phyloP scores from a whole-genome alignment of 1,140 invertebrate species.

The Rhopalosiphum maidis region DNA sequence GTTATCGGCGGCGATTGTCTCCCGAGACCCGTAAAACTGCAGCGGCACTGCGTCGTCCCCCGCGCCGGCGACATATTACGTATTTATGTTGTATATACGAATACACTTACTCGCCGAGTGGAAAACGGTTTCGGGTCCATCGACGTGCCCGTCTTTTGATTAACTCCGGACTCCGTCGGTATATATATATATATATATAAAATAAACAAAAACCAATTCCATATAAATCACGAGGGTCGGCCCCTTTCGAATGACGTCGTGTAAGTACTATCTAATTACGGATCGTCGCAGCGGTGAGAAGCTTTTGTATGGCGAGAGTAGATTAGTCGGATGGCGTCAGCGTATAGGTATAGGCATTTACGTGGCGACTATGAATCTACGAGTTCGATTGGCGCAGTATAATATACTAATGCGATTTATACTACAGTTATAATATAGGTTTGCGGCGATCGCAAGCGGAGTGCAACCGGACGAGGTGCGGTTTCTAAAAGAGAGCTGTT shows the following conservation, averaged over 20 bases:
- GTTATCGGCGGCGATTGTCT: constrained; percentile 12
- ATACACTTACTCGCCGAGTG: background rate
- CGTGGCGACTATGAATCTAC: background rate
- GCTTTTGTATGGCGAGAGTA: background rate
- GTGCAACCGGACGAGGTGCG: no score
- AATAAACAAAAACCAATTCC: constrained; percentile 40
- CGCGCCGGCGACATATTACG: constrained; percentile 2
- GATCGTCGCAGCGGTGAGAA: background rate
- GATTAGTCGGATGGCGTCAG: background rate
- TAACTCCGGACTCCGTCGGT: background rate
- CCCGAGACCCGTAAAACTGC: constrained; percentile 41
- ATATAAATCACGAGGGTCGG: constrained; percentile 51
- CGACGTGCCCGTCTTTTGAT: constrained; percentile 31
- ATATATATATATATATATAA: background rate
- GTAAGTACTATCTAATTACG: constrained; percentile 46
- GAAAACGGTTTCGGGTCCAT: background rate
- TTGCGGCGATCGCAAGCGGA: no score
- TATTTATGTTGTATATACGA: background rate
- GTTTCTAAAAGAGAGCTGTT: background rate
- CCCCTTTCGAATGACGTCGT: background rate
- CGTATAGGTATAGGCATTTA: background rate
- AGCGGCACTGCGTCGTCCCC: background rate
- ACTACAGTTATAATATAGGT: no score
- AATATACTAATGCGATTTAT: no score
- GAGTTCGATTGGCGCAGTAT: no score